Conservation (phyloP, 2,113 vertebrate genomes). For the Varanus komodoensis region DNA sequence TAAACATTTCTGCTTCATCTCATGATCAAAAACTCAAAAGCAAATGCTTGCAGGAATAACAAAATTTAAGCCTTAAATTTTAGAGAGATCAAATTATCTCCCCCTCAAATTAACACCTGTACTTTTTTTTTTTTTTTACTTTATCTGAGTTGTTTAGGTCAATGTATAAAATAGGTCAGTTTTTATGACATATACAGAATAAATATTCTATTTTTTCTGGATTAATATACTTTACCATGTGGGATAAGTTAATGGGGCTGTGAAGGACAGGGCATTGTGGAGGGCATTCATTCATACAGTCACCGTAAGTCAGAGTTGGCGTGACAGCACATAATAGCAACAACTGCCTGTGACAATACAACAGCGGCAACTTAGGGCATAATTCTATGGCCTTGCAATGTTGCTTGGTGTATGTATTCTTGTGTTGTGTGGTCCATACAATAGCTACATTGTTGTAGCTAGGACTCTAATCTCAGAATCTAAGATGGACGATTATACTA, state of each 20-base stretch:
- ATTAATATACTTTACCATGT: not conserved
- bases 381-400: no score
- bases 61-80: not conserved
- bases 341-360: not conserved
- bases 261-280: no score
- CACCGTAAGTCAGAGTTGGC: no score
- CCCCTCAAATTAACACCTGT: not conserved
- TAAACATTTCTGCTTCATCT: slow-evolving; percentile 20
- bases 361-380: not conserved
- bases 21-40: not conserved
- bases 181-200: slow-evolving; percentile 22
- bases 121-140: slow-evolving; percentile 16
- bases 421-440: no score
- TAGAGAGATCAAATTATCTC: not conserved
- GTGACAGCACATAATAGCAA: no score
- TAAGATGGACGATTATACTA: no score
- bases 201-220: not conserved
- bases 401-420: no score
- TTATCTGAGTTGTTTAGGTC: not conserved
- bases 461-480: no score
- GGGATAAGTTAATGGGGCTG: no score
- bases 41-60: not conserved
- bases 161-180: slow-evolving; percentile 11
- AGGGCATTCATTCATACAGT: no score
- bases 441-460: no score